Conservation (phyloP, 2,888 invertebrate genomes). For the Ypsolopha sequella region DNA sequence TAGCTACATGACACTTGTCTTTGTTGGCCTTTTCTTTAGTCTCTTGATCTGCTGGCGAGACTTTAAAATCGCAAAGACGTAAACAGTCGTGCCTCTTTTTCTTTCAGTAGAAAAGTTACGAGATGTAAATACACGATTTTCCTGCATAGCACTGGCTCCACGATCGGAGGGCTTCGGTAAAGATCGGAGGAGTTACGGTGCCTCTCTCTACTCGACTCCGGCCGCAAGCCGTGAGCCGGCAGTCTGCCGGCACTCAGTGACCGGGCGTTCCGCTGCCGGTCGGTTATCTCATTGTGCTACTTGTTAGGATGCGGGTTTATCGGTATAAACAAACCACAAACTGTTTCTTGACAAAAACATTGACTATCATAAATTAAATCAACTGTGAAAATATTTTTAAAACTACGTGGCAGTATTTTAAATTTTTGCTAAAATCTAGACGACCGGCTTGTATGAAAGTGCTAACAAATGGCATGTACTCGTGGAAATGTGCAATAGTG, state of each 20-base stretch:
- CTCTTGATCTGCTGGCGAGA: background rate
- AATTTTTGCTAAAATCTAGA: conserved; percentile 27
- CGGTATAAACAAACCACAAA: background rate
- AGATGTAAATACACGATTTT: background rate
- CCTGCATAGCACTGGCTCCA: background rate
- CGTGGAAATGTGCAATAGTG: background rate
- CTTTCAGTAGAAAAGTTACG: background rate
- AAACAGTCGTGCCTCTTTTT: background rate
- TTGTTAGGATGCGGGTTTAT: background rate
- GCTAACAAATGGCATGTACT: background rate
- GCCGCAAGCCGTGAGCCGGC: background rate
- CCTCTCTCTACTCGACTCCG: background rate
- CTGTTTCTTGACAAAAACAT: background rate
- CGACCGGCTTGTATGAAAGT: conserved; percentile 22
- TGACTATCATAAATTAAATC: background rate
- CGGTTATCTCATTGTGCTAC: conserved; percentile 1
- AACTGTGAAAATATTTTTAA: background rate
- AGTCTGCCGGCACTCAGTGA: background rate
- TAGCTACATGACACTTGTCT: too few species aligned
- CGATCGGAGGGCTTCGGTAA: background rate
- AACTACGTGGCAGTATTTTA: background rate
- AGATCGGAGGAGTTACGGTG: background rate
- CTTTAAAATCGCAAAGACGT: too few species aligned
- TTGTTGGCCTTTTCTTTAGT: background rate
- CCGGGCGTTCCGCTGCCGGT: background rate